Evolutionary conservation across 1,140 invertebrate genomes (phyloP).

Genomic region (Diprion similis): DNA sequence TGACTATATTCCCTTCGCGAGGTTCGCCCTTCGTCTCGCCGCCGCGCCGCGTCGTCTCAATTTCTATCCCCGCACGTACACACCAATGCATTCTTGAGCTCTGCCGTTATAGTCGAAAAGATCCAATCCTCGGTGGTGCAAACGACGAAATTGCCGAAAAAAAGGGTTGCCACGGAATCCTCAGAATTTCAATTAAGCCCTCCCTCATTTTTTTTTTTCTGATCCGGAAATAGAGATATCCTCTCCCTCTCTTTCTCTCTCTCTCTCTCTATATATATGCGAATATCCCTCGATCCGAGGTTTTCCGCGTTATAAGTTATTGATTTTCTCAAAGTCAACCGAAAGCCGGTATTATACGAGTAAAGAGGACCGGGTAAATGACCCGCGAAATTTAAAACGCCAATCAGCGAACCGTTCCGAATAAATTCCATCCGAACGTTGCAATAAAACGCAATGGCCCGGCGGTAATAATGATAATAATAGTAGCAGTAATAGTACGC

Average conservation of each 20-base stretch:
- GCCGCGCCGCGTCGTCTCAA: background rate
- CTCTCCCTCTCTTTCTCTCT: background rate
- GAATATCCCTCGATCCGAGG: background rate
- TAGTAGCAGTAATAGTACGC: slow-evolving; percentile 39
- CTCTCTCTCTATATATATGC: background rate
- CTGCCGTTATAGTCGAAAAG: background rate
- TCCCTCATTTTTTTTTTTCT: background rate
- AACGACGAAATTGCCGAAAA: slow-evolving; percentile 9
- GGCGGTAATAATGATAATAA: slow-evolving; percentile 20
- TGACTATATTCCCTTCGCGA: slow-evolving; percentile 1
- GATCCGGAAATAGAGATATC: no score
- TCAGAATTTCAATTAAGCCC: slow-evolving; percentile 19
- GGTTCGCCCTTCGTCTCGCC: background rate
- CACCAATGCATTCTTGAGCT: background rate
- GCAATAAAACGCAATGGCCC: slow-evolving; percentile 52
- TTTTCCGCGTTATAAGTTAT: slow-evolving; percentile 1
- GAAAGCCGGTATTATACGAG: no score
- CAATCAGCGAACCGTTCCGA: slow-evolving; percentile 50
- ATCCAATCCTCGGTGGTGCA: background rate
- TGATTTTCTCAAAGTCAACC: background rate
- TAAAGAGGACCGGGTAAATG: slow-evolving; percentile 35
- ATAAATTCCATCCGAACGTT: slow-evolving; percentile 45
- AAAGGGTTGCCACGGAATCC: slow-evolving; percentile 16
- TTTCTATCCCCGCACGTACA: background rate
- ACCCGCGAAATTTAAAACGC: slow-evolving; percentile 54